These are phyloP conservation scores for Tachysurus fulvidraco DNA, from an alignment of 2,113 vertebrate genomes.

Conservation along the genomic window DNA sequence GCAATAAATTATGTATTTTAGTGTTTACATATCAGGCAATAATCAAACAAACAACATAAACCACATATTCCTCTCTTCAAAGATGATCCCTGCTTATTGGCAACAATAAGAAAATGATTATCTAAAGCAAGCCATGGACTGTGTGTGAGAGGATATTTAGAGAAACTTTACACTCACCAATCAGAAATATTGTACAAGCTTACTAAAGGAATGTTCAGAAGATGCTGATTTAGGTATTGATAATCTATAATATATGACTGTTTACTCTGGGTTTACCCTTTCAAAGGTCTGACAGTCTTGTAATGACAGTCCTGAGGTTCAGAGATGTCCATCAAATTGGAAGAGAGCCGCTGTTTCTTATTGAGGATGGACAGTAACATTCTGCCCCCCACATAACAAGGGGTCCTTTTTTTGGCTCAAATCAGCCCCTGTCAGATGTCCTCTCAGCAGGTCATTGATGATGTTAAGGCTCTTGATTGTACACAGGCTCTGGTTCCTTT, in stretches of 20 bases:
- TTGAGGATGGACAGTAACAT: too few relatives aligned
- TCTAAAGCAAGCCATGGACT: conserved; percentile 35
- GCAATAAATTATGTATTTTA: not conserved
- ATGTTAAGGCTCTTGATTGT: not conserved
- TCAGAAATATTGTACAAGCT: not conserved
- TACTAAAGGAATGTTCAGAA: not conserved
- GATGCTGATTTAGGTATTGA: too few relatives aligned
- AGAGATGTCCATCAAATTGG: too few relatives aligned
- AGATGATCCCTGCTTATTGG: not conserved
- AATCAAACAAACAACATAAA: not conserved
- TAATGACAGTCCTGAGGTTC: not conserved
- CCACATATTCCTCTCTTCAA: not conserved
- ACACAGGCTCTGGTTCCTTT: not conserved
- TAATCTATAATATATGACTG: not conserved
- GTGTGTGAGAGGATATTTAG: conserved; percentile 22
- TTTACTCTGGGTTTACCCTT: not conserved
- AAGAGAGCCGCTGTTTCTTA: too few relatives aligned
- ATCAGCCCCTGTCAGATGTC: not conserved
- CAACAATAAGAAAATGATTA: not conserved
- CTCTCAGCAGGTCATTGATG: not conserved
- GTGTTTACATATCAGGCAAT: not conserved
- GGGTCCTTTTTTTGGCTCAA: not conserved
- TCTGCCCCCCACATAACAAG: not conserved
- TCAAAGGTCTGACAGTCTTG: not conserved
- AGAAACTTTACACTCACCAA: conserved; percentile 11